Evolutionary conservation across 2,113 vertebrate genomes (phyloP).

Genomic region (Benitochromis conjunctus): DNA sequence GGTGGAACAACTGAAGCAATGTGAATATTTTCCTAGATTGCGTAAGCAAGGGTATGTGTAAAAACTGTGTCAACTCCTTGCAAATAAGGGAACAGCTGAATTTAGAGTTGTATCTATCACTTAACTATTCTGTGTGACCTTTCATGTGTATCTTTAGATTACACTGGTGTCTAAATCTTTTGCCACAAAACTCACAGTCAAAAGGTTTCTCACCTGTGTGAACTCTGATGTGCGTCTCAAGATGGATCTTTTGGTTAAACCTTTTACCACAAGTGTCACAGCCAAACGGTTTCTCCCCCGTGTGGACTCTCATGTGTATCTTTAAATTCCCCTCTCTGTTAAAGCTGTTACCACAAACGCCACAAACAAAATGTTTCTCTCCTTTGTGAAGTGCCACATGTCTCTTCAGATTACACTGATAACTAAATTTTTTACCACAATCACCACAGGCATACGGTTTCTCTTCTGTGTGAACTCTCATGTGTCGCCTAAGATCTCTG

Average conservation of each 20-base stretch:
- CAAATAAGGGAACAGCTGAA: neutral
- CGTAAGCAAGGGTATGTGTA: neutral
- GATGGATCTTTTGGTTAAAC: neutral
- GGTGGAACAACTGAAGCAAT: neutral
- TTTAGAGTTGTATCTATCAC: neutral
- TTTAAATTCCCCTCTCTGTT: neutral
- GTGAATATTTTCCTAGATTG: neutral
- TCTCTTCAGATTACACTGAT: neutral
- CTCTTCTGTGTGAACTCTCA: neutral
- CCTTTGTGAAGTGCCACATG: neutral
- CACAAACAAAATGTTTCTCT: neutral
- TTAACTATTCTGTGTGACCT: neutral
- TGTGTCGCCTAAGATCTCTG: neutral
- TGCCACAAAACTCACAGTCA: neutral
- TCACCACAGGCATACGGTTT: neutral
- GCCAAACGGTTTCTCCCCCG: neutral
- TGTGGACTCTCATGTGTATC: neutral
- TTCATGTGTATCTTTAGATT: neutral
- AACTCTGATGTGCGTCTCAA: neutral
- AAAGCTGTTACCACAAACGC: neutral
- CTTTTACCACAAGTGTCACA: neutral
- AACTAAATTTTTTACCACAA: neutral
- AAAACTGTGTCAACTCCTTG: neutral
- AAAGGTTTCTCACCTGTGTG: neutral
- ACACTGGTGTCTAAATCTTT: neutral